A percentile compares a stretch with the other conserved stretches of the same genome.
Evolutionary conservation across 2,113 vertebrate genomes (phyloP).

Genomic region (Nibea coibor): DNA sequence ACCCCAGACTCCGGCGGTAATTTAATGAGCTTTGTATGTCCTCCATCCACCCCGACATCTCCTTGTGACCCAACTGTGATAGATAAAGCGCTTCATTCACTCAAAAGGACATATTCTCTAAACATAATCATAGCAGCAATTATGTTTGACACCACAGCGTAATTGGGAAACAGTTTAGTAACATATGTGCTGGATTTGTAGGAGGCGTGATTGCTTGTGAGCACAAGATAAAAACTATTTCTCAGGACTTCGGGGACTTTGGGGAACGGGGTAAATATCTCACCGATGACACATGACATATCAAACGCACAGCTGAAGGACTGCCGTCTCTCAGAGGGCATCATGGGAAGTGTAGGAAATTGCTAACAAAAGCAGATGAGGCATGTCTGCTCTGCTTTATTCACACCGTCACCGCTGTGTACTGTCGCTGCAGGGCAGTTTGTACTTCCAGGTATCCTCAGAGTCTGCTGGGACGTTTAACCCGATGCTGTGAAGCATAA

Average conservation of each 20-base stretch:
- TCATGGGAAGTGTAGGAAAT: background rate
- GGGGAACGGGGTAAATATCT: background rate
- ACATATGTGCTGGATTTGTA: background rate
- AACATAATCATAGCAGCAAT: background rate
- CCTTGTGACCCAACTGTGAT: background rate
- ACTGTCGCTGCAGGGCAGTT: conserved; percentile 7
- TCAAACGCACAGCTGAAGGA: background rate
- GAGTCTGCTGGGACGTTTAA: conserved; percentile 40
- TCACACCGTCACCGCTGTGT: background rate
- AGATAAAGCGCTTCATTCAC: background rate
- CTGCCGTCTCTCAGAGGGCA: background rate
- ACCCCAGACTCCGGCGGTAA: background rate
- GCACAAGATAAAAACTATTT: background rate
- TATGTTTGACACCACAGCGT: background rate
- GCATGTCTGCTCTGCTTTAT: conserved; percentile 3
- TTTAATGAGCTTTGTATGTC: background rate
- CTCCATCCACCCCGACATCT: background rate
- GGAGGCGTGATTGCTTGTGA: background rate
- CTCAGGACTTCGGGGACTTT: background rate
- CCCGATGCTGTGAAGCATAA: conserved; percentile 25
- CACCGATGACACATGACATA: background rate
- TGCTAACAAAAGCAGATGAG: background rate
- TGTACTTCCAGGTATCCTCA: conserved; percentile 7
- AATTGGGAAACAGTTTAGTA: background rate
- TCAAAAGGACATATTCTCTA: background rate